Percentiles rank a stretch among this genome's conserved stretches.
Evolutionary conservation across 2,797 vertebrate species (phyloP).

Genomic region (Coendou prehensilis): DNA sequence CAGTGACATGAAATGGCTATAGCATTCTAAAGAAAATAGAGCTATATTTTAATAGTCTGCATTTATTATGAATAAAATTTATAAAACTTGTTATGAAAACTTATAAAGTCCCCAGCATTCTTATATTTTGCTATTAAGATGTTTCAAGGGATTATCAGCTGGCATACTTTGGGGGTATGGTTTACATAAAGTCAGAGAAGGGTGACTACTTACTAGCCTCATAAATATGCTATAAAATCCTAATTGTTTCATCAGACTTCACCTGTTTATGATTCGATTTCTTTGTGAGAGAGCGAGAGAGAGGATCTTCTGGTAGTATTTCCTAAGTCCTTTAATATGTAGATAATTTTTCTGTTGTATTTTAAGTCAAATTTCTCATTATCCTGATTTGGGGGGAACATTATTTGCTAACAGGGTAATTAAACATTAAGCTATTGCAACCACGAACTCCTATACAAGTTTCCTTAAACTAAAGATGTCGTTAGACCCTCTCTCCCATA

Average conservation of each 20-base stretch:
- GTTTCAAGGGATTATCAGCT: constrained; percentile 57
- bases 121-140: constrained; percentile 42
- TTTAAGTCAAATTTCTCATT: constrained; percentile 46
- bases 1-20: neutral
- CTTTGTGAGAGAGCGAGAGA: neutral
- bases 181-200: constrained; percentile 45
- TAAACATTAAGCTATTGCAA: constrained; percentile 17
- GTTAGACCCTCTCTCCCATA: neutral
- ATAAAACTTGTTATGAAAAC: neutral
- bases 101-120: constrained; percentile 3
- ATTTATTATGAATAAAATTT: neutral
- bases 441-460: neutral
- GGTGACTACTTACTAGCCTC: neutral
- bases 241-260: constrained; percentile 8
- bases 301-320: neutral
- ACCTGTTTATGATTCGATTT: constrained; percentile 22
- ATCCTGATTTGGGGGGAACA: neutral
- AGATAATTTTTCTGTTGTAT: constrained; percentile 26
- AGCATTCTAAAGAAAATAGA: constrained; percentile 26
- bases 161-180: neutral
- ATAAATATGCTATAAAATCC: constrained; percentile 43
- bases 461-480: constrained; percentile 48
- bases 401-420: constrained; percentile 37
- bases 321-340: constrained; percentile 52
- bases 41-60: constrained; percentile 27